A percentile compares a stretch with the other conserved stretches of the same genome.
Evolutionary conservation across 2,888 invertebrate genomes (phyloP).

Genomic region (Bhutanitis thaidina): DNA sequence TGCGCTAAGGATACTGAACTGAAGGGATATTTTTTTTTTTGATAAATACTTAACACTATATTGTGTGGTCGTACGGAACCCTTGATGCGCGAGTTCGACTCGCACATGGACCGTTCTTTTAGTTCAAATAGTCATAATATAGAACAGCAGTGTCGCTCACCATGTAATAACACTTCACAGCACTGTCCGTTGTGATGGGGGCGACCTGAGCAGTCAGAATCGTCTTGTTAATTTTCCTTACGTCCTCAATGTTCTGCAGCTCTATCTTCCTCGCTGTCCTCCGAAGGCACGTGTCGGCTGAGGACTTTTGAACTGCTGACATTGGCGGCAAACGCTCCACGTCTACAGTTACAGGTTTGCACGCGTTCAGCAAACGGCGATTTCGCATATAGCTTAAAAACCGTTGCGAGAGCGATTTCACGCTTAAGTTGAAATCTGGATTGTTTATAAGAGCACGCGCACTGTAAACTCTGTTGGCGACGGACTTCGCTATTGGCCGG

Average conservation of each 20-base stretch:
- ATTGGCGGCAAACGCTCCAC: neutral
- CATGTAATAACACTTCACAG: too few species aligned
- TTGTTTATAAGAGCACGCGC: neutral
- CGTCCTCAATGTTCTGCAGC: conserved; percentile 23
- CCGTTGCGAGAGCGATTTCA: neutral
- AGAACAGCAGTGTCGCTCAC: too few species aligned
- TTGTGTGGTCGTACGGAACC: too few species aligned
- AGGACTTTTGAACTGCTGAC: neutral
- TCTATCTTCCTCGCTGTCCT: conserved; percentile 16
- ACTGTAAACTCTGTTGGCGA: neutral
- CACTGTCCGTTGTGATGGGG: conserved; percentile 10
- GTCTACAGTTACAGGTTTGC: conserved; percentile 12
- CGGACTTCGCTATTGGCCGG: neutral
- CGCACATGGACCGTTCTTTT: too few species aligned
- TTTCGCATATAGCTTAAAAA: neutral
- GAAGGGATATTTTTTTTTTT: too few species aligned
- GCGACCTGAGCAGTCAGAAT: conserved; percentile 24
- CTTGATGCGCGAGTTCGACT: too few species aligned
- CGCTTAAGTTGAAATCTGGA: neutral
- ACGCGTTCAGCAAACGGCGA: neutral
- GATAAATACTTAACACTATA: too few species aligned
- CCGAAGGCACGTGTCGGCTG: neutral
- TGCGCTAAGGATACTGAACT: too few species aligned
- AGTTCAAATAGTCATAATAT: too few species aligned
- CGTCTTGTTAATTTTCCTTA: conserved; percentile 21